Conservation (phyloP, 2,113 vertebrate species). For the Lipotes vexillifer region DNA sequence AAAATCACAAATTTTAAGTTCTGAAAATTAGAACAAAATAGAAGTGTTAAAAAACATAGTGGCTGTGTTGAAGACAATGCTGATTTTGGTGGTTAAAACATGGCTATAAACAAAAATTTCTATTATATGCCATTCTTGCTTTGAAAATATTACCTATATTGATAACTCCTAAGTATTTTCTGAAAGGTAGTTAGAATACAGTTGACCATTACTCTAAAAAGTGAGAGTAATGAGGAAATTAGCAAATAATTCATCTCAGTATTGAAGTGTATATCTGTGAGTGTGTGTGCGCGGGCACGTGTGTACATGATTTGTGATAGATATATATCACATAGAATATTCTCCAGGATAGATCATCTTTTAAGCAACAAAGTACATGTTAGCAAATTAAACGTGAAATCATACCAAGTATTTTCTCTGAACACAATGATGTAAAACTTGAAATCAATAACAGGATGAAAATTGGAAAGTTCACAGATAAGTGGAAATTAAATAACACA, state of each 20-base stretch:
- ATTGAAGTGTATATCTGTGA: not conserved
- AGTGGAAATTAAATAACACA: not conserved
- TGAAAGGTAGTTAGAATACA: not conserved
- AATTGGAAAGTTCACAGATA: not conserved
- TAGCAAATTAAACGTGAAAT: not conserved
- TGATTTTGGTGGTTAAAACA: not conserved
- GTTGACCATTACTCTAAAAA: not conserved
- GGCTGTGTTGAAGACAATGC: not conserved
- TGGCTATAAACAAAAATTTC: not conserved
- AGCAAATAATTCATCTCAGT: not conserved
- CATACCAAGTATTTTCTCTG: not conserved
- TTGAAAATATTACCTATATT: not conserved
- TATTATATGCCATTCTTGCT: not conserved
- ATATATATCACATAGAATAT: not conserved
- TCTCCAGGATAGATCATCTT: not conserved
- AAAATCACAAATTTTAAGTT: not conserved
- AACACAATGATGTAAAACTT: not conserved
- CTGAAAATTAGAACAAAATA: not conserved
- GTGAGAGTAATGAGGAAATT: not conserved
- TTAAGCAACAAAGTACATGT: not conserved
- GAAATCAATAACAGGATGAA: not conserved
- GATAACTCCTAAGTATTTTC: not conserved
- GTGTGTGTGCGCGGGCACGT: rapidly evolving
- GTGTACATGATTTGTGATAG: not conserved
- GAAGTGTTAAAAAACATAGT: not conserved